phyloP scores from a whole-genome alignment of 2,888 invertebrate species.

The Cabera pusaria region DNA sequence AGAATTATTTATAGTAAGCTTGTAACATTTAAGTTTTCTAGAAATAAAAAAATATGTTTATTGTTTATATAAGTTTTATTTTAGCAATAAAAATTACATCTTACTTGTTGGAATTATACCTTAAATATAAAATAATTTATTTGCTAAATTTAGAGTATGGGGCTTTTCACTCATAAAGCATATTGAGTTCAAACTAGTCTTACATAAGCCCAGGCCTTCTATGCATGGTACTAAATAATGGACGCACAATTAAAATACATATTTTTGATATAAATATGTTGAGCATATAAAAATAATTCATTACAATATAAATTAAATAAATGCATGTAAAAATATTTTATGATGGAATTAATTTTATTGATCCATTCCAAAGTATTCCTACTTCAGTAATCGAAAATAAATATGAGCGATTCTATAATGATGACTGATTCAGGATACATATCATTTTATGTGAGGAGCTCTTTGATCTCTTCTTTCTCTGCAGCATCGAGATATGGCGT shows the following conservation, averaged over 20 bases:
- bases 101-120: constrained; percentile 61
- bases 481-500: constrained; percentile 94
- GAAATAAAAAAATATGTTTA: constrained; percentile 38
- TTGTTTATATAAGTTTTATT: constrained; percentile 50
- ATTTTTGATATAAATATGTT: constrained; percentile 55
- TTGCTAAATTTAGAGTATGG: constrained; percentile 68
- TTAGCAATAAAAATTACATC: constrained; percentile 72
- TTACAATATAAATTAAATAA: constrained; percentile 73
- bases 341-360: constrained; percentile 51
- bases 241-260: constrained; percentile 69
- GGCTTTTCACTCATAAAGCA: constrained; percentile 43
- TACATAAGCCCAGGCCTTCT: constrained; percentile 45
- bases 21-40: no score
- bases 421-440: constrained; percentile 29
- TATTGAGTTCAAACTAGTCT: constrained; percentile 21
- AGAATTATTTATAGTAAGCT: no score
- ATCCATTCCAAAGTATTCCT: constrained; percentile 52
- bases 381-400: constrained; percentile 62
- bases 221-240: constrained; percentile 58
- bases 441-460: constrained; percentile 80
- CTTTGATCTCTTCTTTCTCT: constrained; percentile 95
- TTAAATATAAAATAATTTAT: constrained; percentile 73
- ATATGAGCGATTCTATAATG: constrained; percentile 49
- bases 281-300: constrained; percentile 78
- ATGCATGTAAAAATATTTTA: constrained; percentile 77